Evolutionary conservation across 2,888 invertebrate species (phyloP), one percentile per base, ranked within the genome.

Genomic region (Selenia dentaria): DNA sequence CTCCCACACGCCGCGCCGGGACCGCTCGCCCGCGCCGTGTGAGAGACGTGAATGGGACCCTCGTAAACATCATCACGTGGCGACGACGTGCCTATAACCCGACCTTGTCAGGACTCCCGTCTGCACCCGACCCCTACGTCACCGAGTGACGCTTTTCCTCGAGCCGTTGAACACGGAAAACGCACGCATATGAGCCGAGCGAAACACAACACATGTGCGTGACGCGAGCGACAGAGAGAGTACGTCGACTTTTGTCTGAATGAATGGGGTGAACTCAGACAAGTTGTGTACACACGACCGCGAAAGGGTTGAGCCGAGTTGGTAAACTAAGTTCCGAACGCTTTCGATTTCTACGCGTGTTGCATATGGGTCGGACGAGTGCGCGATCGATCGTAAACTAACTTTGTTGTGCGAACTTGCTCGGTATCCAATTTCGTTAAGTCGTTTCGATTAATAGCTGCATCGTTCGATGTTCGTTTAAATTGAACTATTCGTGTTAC

Each of bases 331-430:
- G 73, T 79, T 79, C 70, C 51, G 51, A 65, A 62, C 67, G 77
- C 85, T 88, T 87, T 90, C 89, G 82, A 75, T 88, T 85, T 88
- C 86, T 59, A 80, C 70, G 74, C 80, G 79, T 74, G 79, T 70
- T 81, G 77, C 87, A 88, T 88, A 81, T 85, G 85, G 82, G 82
- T 75, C 79, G 77, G 61, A 32, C 53, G 58, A 27, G 51, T 51
- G 55, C n/a, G 57, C 67, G 67, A 85, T 88, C 85, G 87, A 86
- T 85, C 74, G 70, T 49, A 57, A 73, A 73, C 68, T 76, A 67
- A 72, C 64, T 77, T 79, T 65, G 66, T 59, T 62, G 57, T 57
- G 59, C 44, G 43, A 50, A 57, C 47, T 57, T 48, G 50, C 47
- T 57, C 46, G 50, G 45, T 43, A 49, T 51, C 62, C 64, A 62